Base-by-base conservation (phyloP, 2,113 vertebrate species). In the Enhydra lutris region DNA sequence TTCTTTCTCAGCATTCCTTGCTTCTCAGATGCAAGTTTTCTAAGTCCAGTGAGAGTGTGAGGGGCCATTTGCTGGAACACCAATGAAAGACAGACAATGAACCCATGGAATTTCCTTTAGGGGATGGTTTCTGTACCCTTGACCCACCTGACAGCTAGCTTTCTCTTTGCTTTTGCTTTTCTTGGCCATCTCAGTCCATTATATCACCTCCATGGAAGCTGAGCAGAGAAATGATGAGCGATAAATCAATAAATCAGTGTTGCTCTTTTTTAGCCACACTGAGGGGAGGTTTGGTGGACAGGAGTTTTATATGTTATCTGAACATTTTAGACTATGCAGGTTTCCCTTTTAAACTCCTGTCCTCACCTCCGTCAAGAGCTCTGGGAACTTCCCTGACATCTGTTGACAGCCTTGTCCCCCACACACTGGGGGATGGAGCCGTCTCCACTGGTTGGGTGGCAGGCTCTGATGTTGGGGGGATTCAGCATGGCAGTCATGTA, bases 91-190 rank as follows among this genome's bases (percentile, higher is more conserved):
- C 3, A 23, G 80, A 52, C 26, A 59, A 8, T 9, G 42, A 76
- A 29, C 3, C 5, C 7, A 1, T 4, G 71, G n/a, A 69, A 21
- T 71, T 89, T 50, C 82, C 71, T 45, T 21, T 23, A 45, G 57
- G 17, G 36, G 31, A 8, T 67, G 20, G 55, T 59, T 95, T 89
- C n/a, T 67, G 18, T 10, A 61, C 14, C 14, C 23, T 39, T 21
- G 12, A 45, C 31, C 57, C 45, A 11, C 31, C 69, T 1, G 17
- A 78, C 34, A 18, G 61, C 52, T 29, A 42, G 15, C 34, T 74
- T 69, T 89, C 79, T 73, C 36, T 12, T 78, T 50, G 81, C 34
- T 89, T 89, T 87, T 21, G 29, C 26, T 74, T 85, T 81, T 89
- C 5, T 29, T 23, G 52, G 42, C 21, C 20, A 24, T 69, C 42